phyloP scores from a whole-genome alignment of 2,888 invertebrate genomes.

The Tridacna crocea region DNA sequence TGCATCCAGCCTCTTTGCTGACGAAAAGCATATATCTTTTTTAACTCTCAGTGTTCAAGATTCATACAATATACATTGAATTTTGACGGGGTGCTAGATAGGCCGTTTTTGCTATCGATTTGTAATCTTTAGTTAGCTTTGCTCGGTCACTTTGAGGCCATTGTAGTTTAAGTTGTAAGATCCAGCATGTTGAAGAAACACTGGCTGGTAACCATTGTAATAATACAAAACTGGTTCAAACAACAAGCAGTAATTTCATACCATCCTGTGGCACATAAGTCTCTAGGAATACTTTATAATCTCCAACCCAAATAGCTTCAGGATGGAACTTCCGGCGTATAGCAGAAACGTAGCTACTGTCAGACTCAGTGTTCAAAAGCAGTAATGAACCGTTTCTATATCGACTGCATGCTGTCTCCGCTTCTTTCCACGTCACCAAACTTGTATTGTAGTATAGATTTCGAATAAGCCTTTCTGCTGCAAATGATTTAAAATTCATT shows the following conservation, averaged over 20 bases:
- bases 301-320: not conserved
- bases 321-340: not conserved
- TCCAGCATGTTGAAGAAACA: no score
- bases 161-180: no score
- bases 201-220: no score
- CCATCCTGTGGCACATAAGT: not conserved
- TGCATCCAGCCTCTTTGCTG: no score
- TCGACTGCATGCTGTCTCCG: not conserved
- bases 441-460: not conserved
- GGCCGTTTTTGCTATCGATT: no score
- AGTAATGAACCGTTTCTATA: constrained; percentile 5
- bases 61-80: no score
- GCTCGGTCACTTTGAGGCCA: no score
- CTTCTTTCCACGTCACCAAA: constrained; percentile 2
- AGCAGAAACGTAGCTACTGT: not conserved
- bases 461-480: not conserved
- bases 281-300: not conserved
- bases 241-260: not conserved
- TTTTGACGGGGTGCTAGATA: no score
- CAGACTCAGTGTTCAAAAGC: not conserved
- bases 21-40: no score
- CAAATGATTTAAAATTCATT: not conserved
- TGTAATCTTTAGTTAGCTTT: no score
- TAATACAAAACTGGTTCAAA: no score
- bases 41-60: no score